A percentile compares a stretch with the other conserved stretches of the same genome.
phyloP scores from a whole-genome alignment of 92 coral and sea anemone genomes.

The Siderastrea radians region DNA sequence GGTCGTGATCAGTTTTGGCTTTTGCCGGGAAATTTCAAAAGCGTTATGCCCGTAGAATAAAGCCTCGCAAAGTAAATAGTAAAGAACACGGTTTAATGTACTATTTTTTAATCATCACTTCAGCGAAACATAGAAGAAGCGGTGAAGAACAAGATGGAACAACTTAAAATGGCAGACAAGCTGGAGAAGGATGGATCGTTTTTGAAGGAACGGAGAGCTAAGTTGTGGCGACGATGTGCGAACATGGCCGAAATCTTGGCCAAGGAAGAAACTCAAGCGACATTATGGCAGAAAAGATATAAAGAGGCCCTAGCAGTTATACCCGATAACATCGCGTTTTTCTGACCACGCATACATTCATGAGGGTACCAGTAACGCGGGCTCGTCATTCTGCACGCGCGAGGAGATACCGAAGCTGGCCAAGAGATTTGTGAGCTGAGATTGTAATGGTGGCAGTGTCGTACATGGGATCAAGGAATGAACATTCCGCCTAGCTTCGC shows the following conservation, averaged over 20 bases:
- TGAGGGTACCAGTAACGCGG: not conserved
- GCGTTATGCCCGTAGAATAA: not conserved
- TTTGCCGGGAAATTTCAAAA: not conserved
- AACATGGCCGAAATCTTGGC: constrained; percentile 96
- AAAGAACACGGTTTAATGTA: not conserved
- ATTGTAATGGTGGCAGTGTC: not conserved
- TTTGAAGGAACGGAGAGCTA: constrained; percentile 78
- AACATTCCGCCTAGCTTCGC: too few species aligned
- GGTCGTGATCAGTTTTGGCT: too few species aligned
- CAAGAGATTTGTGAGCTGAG: too few species aligned
- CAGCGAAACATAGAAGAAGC: constrained; percentile 88
- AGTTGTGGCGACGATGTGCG: constrained; percentile 96
- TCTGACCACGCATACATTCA: constrained; percentile 44
- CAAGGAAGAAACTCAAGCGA: constrained; percentile 88
- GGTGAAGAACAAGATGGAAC: constrained; percentile 68
- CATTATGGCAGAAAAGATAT: constrained; percentile 81
- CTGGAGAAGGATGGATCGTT: constrained; percentile 78
- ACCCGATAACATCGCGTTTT: constrained; percentile 76
- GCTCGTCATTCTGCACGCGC: not conserved
- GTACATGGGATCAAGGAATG: not conserved
- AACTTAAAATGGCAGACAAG: constrained; percentile 85
- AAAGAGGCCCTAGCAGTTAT: constrained; percentile 82
- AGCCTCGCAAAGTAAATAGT: not conserved
- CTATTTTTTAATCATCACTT: not conserved
- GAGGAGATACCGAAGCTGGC: not conserved